Percentiles rank a stretch among this genome's conserved stretches.
These are phyloP conservation scores for Aulostomus chinensis DNA, from an alignment of 2,797 vertebrate species.

Conservation along the genomic window DNA sequence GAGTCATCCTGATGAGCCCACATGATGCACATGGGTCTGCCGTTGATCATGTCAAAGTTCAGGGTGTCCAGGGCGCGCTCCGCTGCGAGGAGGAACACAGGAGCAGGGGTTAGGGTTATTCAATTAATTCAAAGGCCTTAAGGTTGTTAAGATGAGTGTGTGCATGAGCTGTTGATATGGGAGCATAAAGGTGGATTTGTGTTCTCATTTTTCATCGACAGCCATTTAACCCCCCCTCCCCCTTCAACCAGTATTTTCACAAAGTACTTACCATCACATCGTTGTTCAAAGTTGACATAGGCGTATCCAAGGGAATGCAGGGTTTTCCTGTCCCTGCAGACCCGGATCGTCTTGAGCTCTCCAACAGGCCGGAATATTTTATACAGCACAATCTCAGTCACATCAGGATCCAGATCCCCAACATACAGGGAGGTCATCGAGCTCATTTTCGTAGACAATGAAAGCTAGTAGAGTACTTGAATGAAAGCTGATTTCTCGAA, in stretches of 20 bases:
- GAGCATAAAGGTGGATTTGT: too few species aligned
- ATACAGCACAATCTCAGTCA: conserved; percentile 92
- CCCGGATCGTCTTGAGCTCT: conserved; percentile 90
- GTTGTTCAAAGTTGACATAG: conserved; percentile 93
- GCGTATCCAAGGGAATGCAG: conserved; percentile 90
- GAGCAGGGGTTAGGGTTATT: too few species aligned
- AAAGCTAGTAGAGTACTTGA: conserved; percentile 7
- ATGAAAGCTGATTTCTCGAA: conserved; percentile 7
- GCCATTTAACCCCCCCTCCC: too few species aligned
- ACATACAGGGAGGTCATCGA: conserved; percentile 93
- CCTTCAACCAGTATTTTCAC: too few species aligned
- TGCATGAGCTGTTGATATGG: too few species aligned
- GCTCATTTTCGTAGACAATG: conserved; percentile 82
- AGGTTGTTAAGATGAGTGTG: not conserved
- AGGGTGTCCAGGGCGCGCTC: conserved; percentile 98
- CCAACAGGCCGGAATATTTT: conserved; percentile 92
- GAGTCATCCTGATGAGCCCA: conserved; percentile 98
- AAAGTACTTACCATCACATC: conserved; percentile 85
- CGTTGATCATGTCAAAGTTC: conserved; percentile 99
- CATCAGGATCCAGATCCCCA: conserved; percentile 89
- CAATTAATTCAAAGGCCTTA: too few species aligned
- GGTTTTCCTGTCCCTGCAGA: conserved; percentile 92
- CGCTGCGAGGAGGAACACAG: conserved; percentile 72
- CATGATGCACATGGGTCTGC: conserved; percentile 97
- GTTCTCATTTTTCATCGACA: too few species aligned